Evolutionary conservation across 2,797 vertebrate species (phyloP), one percentile per base, ranked within the genome.

Genomic region (Geotrypetes seraphini): DNA sequence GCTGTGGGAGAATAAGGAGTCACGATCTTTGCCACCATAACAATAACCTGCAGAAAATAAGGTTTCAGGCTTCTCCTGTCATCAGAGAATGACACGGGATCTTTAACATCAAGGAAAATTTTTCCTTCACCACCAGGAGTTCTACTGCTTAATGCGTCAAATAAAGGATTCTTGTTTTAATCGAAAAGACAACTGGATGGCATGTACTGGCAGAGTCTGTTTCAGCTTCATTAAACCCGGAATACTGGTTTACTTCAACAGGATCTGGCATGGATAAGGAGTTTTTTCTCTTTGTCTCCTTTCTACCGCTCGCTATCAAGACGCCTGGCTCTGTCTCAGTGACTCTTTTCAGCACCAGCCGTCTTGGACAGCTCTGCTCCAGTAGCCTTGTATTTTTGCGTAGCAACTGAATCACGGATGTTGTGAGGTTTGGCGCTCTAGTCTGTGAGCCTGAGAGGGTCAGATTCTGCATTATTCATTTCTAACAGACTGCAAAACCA

Each of bases 401-500:
- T n/a, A n/a, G n/a, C n/a, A n/a, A n/a, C n/a, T n/a, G n/a, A n/a
- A n/a, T n/a, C n/a, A n/a, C n/a, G n/a, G n/a, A n/a, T n/a, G n/a
- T n/a, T n/a, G n/a, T n/a, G n/a, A n/a, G n/a, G n/a, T n/a, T n/a
- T n/a, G n/a, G n/a, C n/a, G n/a, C 39, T 39, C 16, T 20, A 39
- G 3, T 22, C 39, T 25, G 8, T 22, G 13, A 29, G 20, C 16
- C 36, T n/a, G n/a, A 25, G 28, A 33, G 10, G 27, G 12, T 22
- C 9, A 7, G 33, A 17, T 13, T 12, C 31, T 8, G 25, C 23
- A 22, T 13, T 22, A 19, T 16, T 22, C 18, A 13, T 47, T 42
- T 45, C 45, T 57, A 43, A 40, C 39, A 33, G 30, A 28, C 29
- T 16, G 18, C 33, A 43, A 47, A 21, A 40, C 19, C 36, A 50